These are phyloP conservation scores for Oikopleura vanhoeffeni DNA, from an alignment of 23 tunicate genomes.

Conservation along the genomic window DNA sequence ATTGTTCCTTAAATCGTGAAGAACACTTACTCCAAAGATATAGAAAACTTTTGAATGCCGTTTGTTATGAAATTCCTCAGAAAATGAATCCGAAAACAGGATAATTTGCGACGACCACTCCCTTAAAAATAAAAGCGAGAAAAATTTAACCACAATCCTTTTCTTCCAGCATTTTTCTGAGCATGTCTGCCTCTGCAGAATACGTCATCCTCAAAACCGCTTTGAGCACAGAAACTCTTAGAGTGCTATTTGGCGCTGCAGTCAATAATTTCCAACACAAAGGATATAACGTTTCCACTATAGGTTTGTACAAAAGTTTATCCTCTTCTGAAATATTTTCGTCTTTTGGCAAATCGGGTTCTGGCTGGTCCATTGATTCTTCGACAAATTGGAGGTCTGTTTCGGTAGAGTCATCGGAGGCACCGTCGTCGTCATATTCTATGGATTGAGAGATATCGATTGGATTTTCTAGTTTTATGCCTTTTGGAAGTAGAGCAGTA, in stretches of 20 bases:
- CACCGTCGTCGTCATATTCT: background rate
- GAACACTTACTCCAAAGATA: no score
- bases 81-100: no score
- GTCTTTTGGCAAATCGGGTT: background rate
- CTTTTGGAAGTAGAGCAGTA: background rate
- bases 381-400: background rate
- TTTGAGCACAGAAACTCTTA: background rate
- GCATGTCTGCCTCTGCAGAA: background rate
- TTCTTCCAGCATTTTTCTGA: background rate
- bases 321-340: background rate
- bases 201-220: background rate
- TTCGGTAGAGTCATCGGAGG: background rate
- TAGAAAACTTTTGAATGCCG: no score
- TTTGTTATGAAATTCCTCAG: no score
- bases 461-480: background rate
- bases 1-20: no score
- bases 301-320: background rate
- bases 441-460: background rate
- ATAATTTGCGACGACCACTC: no score
- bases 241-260: background rate
- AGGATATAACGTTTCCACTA: background rate
- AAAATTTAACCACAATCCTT: no score
- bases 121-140: no score
- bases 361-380: no score
- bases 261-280: background rate